phyloP scores from a whole-genome alignment of 2,888 invertebrate species.

The Acrobeloides nanus region DNA sequence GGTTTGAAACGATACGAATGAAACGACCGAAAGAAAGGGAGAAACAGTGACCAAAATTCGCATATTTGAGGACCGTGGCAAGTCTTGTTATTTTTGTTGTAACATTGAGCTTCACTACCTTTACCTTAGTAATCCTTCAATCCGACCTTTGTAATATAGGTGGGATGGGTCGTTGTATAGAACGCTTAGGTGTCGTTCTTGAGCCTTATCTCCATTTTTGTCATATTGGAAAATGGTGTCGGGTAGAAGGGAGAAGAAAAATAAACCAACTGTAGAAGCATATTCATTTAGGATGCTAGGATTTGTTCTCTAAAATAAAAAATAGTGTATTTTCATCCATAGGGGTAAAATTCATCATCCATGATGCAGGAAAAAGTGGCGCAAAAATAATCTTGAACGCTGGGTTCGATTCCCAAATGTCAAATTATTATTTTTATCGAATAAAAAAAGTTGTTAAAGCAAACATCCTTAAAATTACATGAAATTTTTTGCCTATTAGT shows the following conservation, averaged over 20 bases:
- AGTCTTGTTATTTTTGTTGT: conserved; percentile 5
- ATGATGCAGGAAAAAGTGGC: too few relatives aligned
- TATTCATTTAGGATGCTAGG: conserved; percentile 75
- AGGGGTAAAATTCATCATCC: too few relatives aligned
- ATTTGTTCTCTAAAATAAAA: conserved; percentile 59
- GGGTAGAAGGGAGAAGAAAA: conserved; percentile 47
- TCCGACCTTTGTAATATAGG: conserved; percentile 26
- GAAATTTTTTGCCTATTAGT: too few relatives aligned
- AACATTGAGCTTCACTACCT: neutral
- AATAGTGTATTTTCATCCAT: neutral
- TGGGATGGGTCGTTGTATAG: conserved; percentile 33
- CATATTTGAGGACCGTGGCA: too few relatives aligned
- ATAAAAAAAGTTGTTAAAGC: too few relatives aligned
- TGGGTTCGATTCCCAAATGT: too few relatives aligned
- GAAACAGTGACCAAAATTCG: too few relatives aligned
- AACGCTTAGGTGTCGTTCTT: conserved; percentile 16
- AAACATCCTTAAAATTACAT: too few relatives aligned
- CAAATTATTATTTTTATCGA: too few relatives aligned
- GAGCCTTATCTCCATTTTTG: conserved; percentile 13
- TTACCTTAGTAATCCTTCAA: conserved; percentile 28
- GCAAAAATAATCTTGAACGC: too few relatives aligned
- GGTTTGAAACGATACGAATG: too few relatives aligned
- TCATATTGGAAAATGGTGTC: conserved; percentile 23
- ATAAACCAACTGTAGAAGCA: conserved; percentile 58
- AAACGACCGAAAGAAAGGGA: too few relatives aligned